Conservation (phyloP, 2,888 invertebrate species). For the Pristionchus entomophagus region DNA sequence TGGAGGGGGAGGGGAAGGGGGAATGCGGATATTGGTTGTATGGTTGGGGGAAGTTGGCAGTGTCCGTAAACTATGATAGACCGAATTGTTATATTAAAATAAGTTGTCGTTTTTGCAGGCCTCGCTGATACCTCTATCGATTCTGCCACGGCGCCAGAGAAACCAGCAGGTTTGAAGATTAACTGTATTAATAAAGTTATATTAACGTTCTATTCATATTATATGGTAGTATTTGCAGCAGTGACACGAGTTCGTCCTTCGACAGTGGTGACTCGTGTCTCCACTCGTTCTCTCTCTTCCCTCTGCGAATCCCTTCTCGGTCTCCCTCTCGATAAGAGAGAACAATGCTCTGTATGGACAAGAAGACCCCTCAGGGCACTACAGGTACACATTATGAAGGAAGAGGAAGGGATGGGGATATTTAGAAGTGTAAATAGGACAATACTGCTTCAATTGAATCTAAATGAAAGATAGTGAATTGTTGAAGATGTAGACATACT, state of each 20-base stretch:
- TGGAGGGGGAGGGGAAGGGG: neutral
- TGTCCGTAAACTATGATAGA: too few relatives aligned
- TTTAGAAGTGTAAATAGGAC: too few relatives aligned
- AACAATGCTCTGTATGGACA: conserved; percentile 73
- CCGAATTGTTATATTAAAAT: neutral
- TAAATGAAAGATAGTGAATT: neutral
- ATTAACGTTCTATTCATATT: neutral
- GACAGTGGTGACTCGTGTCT: conserved; percentile 30
- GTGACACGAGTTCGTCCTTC: conserved; percentile 32
- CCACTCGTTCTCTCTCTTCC: conserved; percentile 25
- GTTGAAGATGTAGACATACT: neutral
- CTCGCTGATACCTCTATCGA: conserved; percentile 16
- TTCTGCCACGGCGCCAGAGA: neutral
- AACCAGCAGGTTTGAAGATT: neutral
- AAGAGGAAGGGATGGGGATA: too few relatives aligned
- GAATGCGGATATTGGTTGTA: too few relatives aligned
- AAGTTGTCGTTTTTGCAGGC: neutral
- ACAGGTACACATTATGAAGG: conserved; percentile 57
- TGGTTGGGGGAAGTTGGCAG: neutral
- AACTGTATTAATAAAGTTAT: neutral
- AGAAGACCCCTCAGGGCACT: conserved; percentile 66
- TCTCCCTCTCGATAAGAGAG: conserved; percentile 68
- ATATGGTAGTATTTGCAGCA: neutral
- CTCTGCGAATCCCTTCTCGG: conserved; percentile 53
- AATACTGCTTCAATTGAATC: too few relatives aligned